These are phyloP conservation scores for Nephrotoma guestfalica DNA, from an alignment of 2,888 invertebrate genomes.

Conservation along the genomic window DNA sequence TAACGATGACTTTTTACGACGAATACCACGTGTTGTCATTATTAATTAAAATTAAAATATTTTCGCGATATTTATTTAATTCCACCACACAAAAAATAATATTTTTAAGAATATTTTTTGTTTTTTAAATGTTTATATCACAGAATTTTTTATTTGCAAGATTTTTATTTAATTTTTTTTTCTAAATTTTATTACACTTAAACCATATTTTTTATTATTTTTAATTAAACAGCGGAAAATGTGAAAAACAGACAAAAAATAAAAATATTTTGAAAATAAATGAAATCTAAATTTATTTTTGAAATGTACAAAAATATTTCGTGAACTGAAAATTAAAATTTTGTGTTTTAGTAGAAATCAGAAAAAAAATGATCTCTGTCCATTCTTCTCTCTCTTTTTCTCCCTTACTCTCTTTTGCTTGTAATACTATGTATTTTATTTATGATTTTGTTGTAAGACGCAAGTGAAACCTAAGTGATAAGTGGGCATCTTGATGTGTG, in stretches of 20 bases:
- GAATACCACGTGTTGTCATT: constrained; percentile 67
- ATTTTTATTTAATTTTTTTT: background rate
- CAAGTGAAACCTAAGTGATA: background rate
- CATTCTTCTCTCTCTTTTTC: background rate
- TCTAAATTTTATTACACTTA: background rate
- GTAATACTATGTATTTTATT: background rate
- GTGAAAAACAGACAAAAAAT: background rate
- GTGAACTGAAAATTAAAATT: background rate
- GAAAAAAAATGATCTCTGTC: background rate
- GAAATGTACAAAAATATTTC: background rate
- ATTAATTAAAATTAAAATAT: constrained; percentile 6
- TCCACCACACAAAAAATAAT: background rate
- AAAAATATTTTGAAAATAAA: background rate
- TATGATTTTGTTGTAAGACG: background rate
- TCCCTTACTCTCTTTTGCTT: background rate
- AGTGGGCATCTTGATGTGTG: background rate
- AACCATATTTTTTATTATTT: background rate
- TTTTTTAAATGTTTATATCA: background rate
- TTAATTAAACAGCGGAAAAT: background rate
- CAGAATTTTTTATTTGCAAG: background rate
- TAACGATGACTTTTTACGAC: constrained; percentile 78
- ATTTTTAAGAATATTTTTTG: background rate
- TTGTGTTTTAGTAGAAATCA: background rate
- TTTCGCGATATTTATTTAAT: background rate
- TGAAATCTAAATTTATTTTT: background rate